Conservation (phyloP, 1,140 invertebrate genomes). For the Cepaea nemoralis region DNA sequence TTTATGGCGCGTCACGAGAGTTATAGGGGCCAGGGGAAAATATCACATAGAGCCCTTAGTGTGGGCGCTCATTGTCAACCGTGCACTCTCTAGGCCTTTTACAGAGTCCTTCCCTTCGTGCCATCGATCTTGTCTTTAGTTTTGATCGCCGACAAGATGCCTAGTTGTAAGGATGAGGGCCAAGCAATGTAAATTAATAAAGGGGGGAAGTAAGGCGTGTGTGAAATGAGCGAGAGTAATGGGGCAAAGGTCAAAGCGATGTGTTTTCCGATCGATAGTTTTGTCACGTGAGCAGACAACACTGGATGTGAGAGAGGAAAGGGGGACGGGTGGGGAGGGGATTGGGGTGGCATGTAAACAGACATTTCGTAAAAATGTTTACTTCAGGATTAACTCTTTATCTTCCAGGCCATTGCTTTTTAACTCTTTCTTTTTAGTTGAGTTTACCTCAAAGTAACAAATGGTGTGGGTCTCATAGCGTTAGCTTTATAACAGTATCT, state of each 20-base stretch:
- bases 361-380: too few species aligned
- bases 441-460: too few species aligned
- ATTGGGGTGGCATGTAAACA: too few species aligned
- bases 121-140: neutral
- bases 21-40: neutral
- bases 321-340: too few species aligned
- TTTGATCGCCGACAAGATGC: neutral
- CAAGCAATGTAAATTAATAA: neutral
- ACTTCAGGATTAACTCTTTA: too few species aligned
- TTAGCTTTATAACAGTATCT: conserved; percentile 2
- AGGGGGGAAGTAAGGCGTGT: neutral
- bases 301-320: neutral
- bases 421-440: too few species aligned
- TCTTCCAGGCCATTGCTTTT: too few species aligned
- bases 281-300: neutral
- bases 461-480: too few species aligned
- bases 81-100: neutral
- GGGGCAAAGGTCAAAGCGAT: neutral
- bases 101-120: neutral
- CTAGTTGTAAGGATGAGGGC: neutral
- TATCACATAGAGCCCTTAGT: neutral
- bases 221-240: neutral
- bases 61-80: neutral
- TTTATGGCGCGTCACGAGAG: neutral
- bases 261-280: neutral